Evolutionary conservation across 2,888 invertebrate species (phyloP), one percentile per base, ranked within the genome.

Genomic region (Mesochorus sp.): DNA sequence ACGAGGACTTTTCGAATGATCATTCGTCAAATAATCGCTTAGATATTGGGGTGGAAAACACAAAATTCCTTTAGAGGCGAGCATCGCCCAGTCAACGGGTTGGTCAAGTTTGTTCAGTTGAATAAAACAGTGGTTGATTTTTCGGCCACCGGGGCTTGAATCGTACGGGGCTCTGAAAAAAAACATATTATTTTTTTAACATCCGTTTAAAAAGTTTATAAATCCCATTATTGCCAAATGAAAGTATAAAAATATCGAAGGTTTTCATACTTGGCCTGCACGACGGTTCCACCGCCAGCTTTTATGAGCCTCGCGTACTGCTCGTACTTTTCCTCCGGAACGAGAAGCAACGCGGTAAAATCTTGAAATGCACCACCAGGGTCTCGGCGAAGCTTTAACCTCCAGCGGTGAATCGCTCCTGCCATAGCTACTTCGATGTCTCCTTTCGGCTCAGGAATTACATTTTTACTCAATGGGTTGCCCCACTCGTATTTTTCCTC

Each of bases 401-500:
- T 93, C 97, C 97, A 97, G 80, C 93, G 93, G 85, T 94, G 91
- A 1, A 94, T 94, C 0, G 95, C 94, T 0, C 91, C 89, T 0
- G 94, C 94, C 8, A 95, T 92, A 0, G 90, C 86, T 1, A 91
- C 91, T 84, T 88, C 91, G 28, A 84, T 91, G 26, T 89, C 92
- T 51, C 49, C 91, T 81, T 28, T 83, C 31, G 92, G 85, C 1
- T 94, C 87, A 0, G 92, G 88, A 0, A 93, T 92, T 0, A 92
- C 91, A 1, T 91, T 91, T 61, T 85, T 83, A 0, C 95, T 94
- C 61, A 91, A 90, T 0, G 95, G 95, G 89, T 97, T 97, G 1
- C 97, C 97, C 95, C 96, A 97, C 88, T 97, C 97, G 89, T 93
- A 97, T 0, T 94, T 93, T 84, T 96, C 95, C 89, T 97, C 97